phyloP scores from a whole-genome alignment of 1,140 invertebrate species.

The Drosophila bocqueti region DNA sequence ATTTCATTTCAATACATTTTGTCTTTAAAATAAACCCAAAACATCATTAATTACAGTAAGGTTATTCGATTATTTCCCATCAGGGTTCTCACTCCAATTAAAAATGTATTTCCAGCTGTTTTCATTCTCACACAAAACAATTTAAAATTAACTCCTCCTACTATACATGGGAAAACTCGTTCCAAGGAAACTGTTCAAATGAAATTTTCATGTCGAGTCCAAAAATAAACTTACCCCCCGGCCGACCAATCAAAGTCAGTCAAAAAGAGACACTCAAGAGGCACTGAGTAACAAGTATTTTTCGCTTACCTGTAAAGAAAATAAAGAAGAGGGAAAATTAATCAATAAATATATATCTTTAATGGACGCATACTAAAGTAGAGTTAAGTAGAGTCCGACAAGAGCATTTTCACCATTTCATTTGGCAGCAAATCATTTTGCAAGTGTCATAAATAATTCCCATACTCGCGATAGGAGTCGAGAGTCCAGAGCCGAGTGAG shows the following conservation, averaged over 20 bases:
- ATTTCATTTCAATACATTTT: neutral
- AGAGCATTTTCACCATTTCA: conserved; percentile 48
- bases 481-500: conserved; percentile 11
- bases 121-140: conserved; percentile 21
- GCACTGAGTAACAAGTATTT: conserved; percentile 38
- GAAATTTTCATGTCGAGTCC: conserved; percentile 32
- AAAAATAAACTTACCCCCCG: conserved; percentile 42
- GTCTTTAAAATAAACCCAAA: neutral
- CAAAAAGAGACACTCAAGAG: neutral
- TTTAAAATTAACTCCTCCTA: conserved; percentile 17
- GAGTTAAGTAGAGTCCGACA: conserved; percentile 32
- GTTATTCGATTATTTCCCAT: neutral
- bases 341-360: conserved; percentile 63
- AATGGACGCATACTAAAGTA: conserved; percentile 18
- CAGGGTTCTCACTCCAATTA: neutral
- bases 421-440: conserved; percentile 61
- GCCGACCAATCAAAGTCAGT: neutral
- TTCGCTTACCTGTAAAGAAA: conserved; percentile 73
- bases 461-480: conserved; percentile 38
- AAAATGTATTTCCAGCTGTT: conserved; percentile 18
- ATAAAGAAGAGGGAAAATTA: conserved; percentile 52
- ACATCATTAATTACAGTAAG: neutral
- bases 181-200: conserved; percentile 19
- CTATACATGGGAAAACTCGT: conserved; percentile 16
- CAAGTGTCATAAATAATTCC: conserved; percentile 68